Percentiles rank a stretch among this genome's conserved stretches.
These are phyloP conservation scores for Thera britannica DNA, from an alignment of 2,888 invertebrate genomes.

Conservation along the genomic window DNA sequence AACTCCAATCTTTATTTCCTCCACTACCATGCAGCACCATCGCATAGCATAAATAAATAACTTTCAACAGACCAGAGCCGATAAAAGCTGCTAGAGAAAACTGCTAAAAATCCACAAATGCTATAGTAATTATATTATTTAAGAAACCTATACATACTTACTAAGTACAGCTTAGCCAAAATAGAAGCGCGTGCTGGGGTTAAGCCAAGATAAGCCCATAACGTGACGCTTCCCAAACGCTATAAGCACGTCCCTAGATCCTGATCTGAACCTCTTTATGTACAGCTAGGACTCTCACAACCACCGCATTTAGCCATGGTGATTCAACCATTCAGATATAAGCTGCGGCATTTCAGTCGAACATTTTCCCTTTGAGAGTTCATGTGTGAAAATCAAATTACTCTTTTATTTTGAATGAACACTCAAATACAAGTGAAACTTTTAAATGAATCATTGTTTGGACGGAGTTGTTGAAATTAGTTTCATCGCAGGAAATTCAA, in stretches of 20 bases:
- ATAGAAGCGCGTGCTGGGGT: slow-evolving; percentile 19
- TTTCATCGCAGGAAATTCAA: slow-evolving; percentile 35
- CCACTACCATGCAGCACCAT: slow-evolving; percentile 56
- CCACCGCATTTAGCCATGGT: slow-evolving; percentile 5
- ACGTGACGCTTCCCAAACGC: slow-evolving; percentile 16
- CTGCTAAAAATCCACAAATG: background rate
- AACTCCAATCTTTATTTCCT: slow-evolving; percentile 68
- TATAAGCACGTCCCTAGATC: slow-evolving; percentile 17
- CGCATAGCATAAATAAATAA: slow-evolving; percentile 63
- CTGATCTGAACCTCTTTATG: slow-evolving; percentile 8
- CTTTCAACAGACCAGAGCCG: slow-evolving; percentile 39
- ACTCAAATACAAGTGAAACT: slow-evolving; percentile 40
- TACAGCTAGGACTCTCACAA: slow-evolving; percentile 2
- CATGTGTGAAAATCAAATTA: slow-evolving; percentile 56
- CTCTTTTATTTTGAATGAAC: slow-evolving; percentile 43
- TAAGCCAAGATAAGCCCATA: slow-evolving; percentile 26
- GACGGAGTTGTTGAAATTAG: slow-evolving; percentile 31
- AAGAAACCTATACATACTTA: background rate
- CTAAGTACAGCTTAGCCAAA: slow-evolving; percentile 8
- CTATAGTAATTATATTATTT: slow-evolving; percentile 1
- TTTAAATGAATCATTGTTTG: slow-evolving; percentile 40
- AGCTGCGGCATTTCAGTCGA: slow-evolving; percentile 44
- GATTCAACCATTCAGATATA: slow-evolving; percentile 10
- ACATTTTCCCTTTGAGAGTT: slow-evolving; percentile 59
- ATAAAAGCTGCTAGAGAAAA: slow-evolving; percentile 6